Evolutionary conservation across 2,113 vertebrate species (phyloP), one percentile per base, ranked within the genome.

Genomic region (Nycticryphes semicollaris): DNA sequence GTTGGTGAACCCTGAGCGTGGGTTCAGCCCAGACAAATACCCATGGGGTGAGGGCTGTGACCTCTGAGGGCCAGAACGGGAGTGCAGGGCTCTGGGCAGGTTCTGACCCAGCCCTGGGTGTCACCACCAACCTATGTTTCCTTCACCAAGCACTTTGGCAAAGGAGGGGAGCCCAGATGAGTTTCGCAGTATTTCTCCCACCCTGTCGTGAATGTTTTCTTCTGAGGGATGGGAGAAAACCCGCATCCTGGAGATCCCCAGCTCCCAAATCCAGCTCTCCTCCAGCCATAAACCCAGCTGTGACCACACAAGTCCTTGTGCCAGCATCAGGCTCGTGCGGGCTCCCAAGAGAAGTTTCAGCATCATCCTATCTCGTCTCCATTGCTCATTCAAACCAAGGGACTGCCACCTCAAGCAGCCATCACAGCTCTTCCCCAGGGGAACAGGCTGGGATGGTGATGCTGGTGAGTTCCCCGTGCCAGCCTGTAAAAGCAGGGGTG

Each of bases 251-350:
- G 30, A 56, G 28, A 48, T 64, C 35, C 39, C 9, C 63, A 50
- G 20, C 25, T 84, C 28, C 37, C 37, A 48, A 66, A 64, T 20
- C 8, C 48, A 75, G 21, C 41, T 81, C 30, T 79, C 39, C 39
- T 89, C 25, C 43, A 68, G 37, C 67, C 21, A 5, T 35, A 75
- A 80, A 79, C 5, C 12, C 53, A 79, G 14, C 17, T 0, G 0
- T 1, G 3, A 57, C 19, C 0, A 0, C 45, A 22, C 0, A 0
- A 82, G 56, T 35, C 60, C 47, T 30, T 75, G 43, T 10, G 12
- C n/a, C 70, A 72, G 6, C 12, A 14, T 14, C 31, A 70, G 41
- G 47, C 10, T 50, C 35, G 9, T 1, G 0, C 1, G 2, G 25
- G 31, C 6, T 11, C 78, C 41, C 25, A 28, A 25, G 20, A 10